phyloP scores from a whole-genome alignment of 2,888 invertebrate species.

The Alitta virens region DNA sequence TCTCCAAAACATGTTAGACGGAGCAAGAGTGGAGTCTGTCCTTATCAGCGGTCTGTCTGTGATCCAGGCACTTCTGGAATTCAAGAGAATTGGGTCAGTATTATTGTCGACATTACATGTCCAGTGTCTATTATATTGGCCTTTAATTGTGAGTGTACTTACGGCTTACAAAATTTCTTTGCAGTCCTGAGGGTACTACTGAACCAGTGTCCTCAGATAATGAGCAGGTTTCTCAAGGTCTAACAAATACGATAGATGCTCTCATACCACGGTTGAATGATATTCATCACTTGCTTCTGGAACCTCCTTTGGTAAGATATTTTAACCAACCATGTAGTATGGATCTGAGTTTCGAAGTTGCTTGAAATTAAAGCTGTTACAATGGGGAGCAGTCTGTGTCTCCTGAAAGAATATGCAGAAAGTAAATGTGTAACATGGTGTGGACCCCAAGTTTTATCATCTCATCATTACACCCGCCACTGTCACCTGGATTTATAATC shows the following conservation, averaged over 20 bases:
- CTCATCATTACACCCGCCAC: too few species aligned
- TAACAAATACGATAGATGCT: constrained; percentile 66
- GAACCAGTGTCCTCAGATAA: constrained; percentile 55
- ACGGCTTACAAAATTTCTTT: neutral
- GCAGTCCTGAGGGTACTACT: constrained; percentile 48
- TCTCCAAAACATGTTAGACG: constrained; percentile 73
- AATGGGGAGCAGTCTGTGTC: too few species aligned
- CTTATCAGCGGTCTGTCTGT: constrained; percentile 78
- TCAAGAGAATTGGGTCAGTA: constrained; percentile 24
- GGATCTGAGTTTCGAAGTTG: too few species aligned
- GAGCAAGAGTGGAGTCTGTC: constrained; percentile 65
- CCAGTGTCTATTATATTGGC: neutral
- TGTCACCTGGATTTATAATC: too few species aligned
- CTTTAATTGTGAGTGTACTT: neutral
- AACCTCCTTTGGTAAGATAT: constrained; percentile 72
- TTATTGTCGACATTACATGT: neutral
- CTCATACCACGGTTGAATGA: constrained; percentile 69
- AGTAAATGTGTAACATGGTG: too few species aligned
- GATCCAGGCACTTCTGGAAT: constrained; percentile 70
- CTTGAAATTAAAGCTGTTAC: too few species aligned
- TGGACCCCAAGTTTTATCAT: too few species aligned
- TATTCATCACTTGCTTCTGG: constrained; percentile 68
- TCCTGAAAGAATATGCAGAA: too few species aligned
- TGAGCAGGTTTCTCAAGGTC: constrained; percentile 64
- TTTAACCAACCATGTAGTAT: too few species aligned